These are phyloP conservation scores for Dicyrtomina minuta DNA, from an alignment of 2,888 invertebrate species.

Conservation along the genomic window DNA sequence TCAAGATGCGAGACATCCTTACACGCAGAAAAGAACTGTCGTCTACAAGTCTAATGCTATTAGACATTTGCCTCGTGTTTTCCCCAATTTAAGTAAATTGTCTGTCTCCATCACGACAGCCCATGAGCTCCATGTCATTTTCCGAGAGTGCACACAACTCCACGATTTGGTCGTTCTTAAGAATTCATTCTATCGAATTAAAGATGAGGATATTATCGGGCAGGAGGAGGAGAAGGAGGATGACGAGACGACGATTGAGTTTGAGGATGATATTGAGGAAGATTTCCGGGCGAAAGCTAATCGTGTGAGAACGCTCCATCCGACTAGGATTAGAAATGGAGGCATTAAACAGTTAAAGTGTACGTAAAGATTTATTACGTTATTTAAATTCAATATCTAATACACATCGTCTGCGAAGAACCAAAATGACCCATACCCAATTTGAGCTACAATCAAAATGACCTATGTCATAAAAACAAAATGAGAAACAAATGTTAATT, in stretches of 20 bases:
- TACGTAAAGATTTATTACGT: no score
- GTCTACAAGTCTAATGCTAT: slow-evolving; percentile 20
- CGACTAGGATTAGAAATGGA: not conserved
- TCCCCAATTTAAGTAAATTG: slow-evolving; percentile 17
- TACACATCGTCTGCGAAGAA: no score
- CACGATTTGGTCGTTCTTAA: slow-evolving; percentile 19
- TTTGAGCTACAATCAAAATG: no score
- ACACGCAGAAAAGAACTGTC: not conserved
- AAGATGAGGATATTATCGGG: slow-evolving; percentile 29
- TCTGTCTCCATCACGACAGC: slow-evolving; percentile 10
- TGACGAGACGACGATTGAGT: not conserved
- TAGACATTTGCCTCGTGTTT: slow-evolving; percentile 10
- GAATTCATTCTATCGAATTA: slow-evolving; percentile 23
- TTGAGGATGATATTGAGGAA: not conserved
- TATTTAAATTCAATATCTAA: no score
- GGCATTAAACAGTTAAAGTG: slow-evolving; percentile 12
- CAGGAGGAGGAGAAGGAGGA: not conserved
- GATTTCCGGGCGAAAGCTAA: not conserved
- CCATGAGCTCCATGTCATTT: slow-evolving; percentile 14
- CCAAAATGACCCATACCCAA: no score
- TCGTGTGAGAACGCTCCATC: not conserved
- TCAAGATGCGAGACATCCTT: not conserved
- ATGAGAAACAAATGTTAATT: no score
- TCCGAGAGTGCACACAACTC: not conserved
- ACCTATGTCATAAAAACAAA: no score